phyloP scores from a whole-genome alignment of 2,888 invertebrate genomes.

The Pycnomerus fuliginosus region DNA sequence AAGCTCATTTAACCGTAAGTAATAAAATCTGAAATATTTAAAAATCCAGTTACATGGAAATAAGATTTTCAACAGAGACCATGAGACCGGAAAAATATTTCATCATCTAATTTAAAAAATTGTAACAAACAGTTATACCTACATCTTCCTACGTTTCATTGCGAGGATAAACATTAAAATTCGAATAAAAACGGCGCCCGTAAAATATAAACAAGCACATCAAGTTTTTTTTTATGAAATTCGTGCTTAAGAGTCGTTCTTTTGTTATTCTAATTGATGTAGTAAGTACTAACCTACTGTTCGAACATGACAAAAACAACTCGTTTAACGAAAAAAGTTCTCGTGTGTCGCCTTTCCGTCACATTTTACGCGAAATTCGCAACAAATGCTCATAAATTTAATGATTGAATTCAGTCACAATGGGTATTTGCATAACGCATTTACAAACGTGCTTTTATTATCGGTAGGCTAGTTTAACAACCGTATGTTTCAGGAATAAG shows the following conservation, averaged over 20 bases:
- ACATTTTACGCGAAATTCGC: too few species aligned
- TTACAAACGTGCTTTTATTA: conserved; percentile 13
- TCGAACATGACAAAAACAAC: too few species aligned
- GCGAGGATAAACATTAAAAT: too few species aligned
- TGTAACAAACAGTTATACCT: background rate
- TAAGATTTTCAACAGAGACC: conserved; percentile 32
- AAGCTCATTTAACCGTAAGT: conserved; percentile 23
- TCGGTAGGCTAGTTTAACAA: conserved; percentile 11
- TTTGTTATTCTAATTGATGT: too few species aligned
- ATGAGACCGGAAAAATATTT: conserved; percentile 25
- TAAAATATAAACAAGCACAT: too few species aligned
- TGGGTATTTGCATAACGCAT: conserved; percentile 9
- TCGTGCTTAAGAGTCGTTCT: too few species aligned
- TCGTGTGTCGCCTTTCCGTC: too few species aligned
- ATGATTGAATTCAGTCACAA: conserved; percentile 7
- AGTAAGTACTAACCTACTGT: too few species aligned
- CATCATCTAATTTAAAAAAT: background rate
- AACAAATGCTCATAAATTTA: conserved; percentile 7
- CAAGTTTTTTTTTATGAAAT: too few species aligned
- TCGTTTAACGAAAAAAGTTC: too few species aligned
- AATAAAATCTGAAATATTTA: conserved; percentile 25
- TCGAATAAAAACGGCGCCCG: too few species aligned
- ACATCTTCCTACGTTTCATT: too few species aligned
- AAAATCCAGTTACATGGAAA: conserved; percentile 36
- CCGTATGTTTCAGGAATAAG: conserved; percentile 6